Conservation (phyloP, 2,797 vertebrate species). For the Melanotaenia boesemani region DNA sequence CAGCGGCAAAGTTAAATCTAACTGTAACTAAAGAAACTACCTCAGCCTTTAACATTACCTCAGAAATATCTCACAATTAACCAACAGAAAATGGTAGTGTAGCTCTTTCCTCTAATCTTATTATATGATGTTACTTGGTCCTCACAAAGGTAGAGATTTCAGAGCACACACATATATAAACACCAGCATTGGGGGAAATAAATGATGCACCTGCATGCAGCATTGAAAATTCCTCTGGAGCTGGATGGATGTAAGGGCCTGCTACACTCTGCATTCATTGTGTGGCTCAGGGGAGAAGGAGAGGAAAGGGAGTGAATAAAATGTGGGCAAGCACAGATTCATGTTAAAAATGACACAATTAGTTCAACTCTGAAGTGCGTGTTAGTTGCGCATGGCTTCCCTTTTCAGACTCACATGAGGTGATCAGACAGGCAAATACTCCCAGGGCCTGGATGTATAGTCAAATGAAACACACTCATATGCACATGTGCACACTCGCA, state of each 20-base stretch:
- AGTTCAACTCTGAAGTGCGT: constrained; percentile 83
- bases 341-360: constrained; percentile 86
- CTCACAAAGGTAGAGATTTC: constrained; percentile 35
- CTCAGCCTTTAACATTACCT: constrained; percentile 22
- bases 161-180: constrained; percentile 38
- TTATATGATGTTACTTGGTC: constrained; percentile 37
- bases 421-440: constrained; percentile 81
- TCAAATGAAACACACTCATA: constrained; percentile 69
- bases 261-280: constrained; percentile 66
- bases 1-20: constrained; percentile 22
- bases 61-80: constrained; percentile 40
- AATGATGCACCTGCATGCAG: constrained; percentile 75
- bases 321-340: constrained; percentile 77
- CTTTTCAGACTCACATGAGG: constrained; percentile 80
- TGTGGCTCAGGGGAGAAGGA: constrained; percentile 72
- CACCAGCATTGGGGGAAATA: constrained; percentile 52
- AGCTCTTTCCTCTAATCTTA: constrained; percentile 19
- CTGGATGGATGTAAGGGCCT: constrained; percentile 55
- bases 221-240: constrained; percentile 69
- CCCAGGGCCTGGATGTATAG: constrained; percentile 75
- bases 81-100: constrained; percentile 4
- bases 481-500: constrained; percentile 45
- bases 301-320: constrained; percentile 75
- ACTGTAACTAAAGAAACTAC: constrained; percentile 10
- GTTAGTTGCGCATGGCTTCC: constrained; percentile 81